These are phyloP conservation scores for Thaumetopoea pityocampa DNA, from an alignment of 1,140 invertebrate species.

Conservation along the genomic window DNA sequence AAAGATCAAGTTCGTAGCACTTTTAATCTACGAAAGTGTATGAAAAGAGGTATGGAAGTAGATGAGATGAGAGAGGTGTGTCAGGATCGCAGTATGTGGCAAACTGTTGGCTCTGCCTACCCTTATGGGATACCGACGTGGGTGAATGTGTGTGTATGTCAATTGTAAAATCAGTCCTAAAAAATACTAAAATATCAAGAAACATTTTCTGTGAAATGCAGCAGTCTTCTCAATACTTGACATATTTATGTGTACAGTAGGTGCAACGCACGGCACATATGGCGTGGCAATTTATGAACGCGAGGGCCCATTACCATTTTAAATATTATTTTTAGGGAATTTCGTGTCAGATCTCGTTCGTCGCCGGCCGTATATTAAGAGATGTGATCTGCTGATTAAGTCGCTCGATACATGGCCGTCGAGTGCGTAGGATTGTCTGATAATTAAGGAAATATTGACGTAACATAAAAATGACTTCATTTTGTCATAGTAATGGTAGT, in stretches of 20 bases:
- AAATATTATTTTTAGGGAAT: slow-evolving; percentile 77
- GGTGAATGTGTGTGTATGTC: neutral
- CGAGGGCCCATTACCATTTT: slow-evolving; percentile 72
- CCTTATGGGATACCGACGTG: no score
- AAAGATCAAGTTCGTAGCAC: no score
- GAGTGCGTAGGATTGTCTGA: slow-evolving; percentile 46
- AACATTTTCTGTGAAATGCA: slow-evolving; percentile 32
- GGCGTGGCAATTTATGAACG: slow-evolving; percentile 72
- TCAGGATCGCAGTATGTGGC: no score
- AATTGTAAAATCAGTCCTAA: neutral
- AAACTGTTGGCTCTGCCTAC: no score
- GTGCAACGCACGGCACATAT: slow-evolving; percentile 68
- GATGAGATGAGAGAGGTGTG: no score
- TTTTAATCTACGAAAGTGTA: no score
- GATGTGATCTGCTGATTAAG: slow-evolving; percentile 74
- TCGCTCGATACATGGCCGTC: slow-evolving; percentile 49
- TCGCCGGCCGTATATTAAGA: slow-evolving; percentile 67
- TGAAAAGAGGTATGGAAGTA: no score
- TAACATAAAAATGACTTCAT: slow-evolving; percentile 5
- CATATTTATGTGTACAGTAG: slow-evolving; percentile 74
- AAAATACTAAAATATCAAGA: slow-evolving; percentile 38
- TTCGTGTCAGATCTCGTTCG: slow-evolving; percentile 74
- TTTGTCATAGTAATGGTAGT: slow-evolving; percentile 10
- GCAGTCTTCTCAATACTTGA: slow-evolving; percentile 63
- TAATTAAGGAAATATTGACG: slow-evolving; percentile 44